These are phyloP conservation scores for Ochotona curzoniae DNA, from an alignment of 2,113 vertebrate species.

Conservation along the genomic window DNA sequence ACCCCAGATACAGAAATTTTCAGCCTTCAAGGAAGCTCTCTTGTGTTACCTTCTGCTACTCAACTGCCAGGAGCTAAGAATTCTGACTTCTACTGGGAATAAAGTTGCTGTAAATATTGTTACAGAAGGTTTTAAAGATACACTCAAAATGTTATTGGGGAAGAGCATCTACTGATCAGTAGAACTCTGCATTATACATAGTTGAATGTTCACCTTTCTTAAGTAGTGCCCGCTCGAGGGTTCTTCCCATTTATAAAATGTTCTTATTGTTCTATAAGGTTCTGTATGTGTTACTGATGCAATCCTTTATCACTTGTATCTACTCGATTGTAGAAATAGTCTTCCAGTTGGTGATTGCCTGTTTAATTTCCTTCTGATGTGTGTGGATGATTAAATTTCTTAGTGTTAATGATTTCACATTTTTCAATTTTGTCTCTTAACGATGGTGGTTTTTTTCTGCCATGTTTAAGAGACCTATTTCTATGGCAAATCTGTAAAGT, in stretches of 20 bases:
- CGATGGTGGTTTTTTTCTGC: conserved; percentile 1
- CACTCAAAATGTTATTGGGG: background rate
- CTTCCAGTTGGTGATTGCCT: background rate
- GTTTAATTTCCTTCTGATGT: background rate
- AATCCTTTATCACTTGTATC: background rate
- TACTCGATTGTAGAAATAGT: background rate
- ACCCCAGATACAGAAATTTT: background rate
- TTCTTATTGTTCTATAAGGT: background rate
- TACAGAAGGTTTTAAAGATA: background rate
- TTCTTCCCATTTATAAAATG: conserved; percentile 12
- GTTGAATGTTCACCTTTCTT: background rate
- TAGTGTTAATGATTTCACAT: background rate
- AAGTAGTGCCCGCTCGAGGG: background rate
- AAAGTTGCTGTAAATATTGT: too few relatives aligned
- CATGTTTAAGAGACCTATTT: background rate
- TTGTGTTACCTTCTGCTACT: background rate
- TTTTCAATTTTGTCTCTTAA: conserved; percentile 14
- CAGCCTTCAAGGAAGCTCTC: background rate
- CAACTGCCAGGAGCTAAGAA: background rate
- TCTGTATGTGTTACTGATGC: background rate
- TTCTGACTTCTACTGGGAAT: background rate
- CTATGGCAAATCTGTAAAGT: background rate
- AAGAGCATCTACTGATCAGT: background rate
- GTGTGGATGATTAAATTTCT: background rate
- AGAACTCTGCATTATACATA: background rate